Percentiles rank a stretch among this genome's conserved stretches.
Conservation (phyloP, 2,888 invertebrate genomes). For the Nomada ferruginata region DNA sequence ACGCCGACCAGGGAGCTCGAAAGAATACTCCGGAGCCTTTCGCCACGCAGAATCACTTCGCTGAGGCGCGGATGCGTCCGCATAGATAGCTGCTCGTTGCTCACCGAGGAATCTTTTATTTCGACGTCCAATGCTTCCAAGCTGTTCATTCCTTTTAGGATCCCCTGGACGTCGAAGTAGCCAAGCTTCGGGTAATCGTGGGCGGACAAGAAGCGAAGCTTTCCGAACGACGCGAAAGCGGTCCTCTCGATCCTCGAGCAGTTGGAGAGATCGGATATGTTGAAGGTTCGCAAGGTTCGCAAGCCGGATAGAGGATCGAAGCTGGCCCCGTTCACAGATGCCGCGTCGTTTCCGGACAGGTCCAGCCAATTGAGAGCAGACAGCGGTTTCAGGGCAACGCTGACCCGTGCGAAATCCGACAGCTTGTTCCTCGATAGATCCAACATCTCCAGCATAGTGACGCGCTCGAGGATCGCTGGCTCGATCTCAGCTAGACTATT, state of each 20-base stretch:
- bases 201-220: slow-evolving; percentile 89
- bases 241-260: slow-evolving; percentile 93
- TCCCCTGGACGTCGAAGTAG: slow-evolving; percentile 93
- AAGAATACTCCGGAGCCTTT: slow-evolving; percentile 90
- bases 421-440: slow-evolving; percentile 91
- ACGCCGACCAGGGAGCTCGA: slow-evolving; percentile 94
- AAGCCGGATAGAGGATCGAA: slow-evolving; percentile 90
- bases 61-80: slow-evolving; percentile 91
- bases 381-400: slow-evolving; percentile 83
- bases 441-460: slow-evolving; percentile 91
- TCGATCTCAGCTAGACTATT: slow-evolving; percentile 89
- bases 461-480: slow-evolving; percentile 90
- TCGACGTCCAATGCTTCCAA: slow-evolving; percentile 93
- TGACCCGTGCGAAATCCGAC: slow-evolving; percentile 85
- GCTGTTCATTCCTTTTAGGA: slow-evolving; percentile 90
- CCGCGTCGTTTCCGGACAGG: slow-evolving; percentile 93
- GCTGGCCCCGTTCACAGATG: slow-evolving; percentile 90
- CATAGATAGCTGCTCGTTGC: slow-evolving; percentile 92
- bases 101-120: slow-evolving; percentile 92
- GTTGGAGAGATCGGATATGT: slow-evolving; percentile 88
- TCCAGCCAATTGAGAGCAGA: slow-evolving; percentile 90
- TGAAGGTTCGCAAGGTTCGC: slow-evolving; percentile 87
- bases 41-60: slow-evolving; percentile 90
- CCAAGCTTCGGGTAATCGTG: slow-evolving; percentile 92
- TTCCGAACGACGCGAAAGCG: slow-evolving; percentile 90